Conservation (phyloP, 1,140 invertebrate genomes). For the Bathynomus jamesi region DNA sequence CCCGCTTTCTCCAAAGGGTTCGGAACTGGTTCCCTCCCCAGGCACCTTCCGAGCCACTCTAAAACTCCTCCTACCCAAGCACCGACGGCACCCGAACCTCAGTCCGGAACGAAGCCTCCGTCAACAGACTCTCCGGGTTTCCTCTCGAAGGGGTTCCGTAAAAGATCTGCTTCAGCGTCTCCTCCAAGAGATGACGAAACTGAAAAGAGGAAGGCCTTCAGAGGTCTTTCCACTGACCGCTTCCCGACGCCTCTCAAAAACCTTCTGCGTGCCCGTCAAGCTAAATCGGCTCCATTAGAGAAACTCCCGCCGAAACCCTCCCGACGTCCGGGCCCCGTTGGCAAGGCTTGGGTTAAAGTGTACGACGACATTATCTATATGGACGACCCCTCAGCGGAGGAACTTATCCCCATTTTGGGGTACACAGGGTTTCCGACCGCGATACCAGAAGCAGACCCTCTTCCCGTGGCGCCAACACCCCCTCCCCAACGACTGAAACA, state of each 20-base stretch:
- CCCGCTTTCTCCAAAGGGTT: background rate
- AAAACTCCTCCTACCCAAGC: background rate
- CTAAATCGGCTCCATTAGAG: background rate
- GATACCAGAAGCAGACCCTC: constrained; percentile 25
- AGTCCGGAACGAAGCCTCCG: background rate
- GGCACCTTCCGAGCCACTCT: background rate
- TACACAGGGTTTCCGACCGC: constrained; percentile 21
- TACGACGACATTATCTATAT: constrained; percentile 37
- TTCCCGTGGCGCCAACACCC: constrained; percentile 28
- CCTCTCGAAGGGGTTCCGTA: background rate
- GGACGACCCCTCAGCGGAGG: constrained; percentile 23
- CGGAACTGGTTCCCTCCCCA: background rate
- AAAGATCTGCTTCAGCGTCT: constrained; percentile 28
- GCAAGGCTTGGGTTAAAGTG: constrained; percentile 34
- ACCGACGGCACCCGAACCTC: background rate
- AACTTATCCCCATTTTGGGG: constrained; percentile 26
- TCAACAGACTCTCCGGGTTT: background rate
- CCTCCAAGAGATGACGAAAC: constrained; percentile 4
- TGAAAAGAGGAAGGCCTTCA: constrained; percentile 19
- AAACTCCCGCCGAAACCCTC: constrained; percentile 22
- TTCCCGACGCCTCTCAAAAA: constrained; percentile 23
- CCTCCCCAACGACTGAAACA: constrained; percentile 19
- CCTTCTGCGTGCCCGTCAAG: background rate
- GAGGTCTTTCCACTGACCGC: constrained; percentile 13
- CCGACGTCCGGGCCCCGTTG: constrained; percentile 31